Percentiles rank a stretch among this genome's conserved stretches.
phyloP scores from a whole-genome alignment of 37 sponge, comb jelly and placozoan genomes.

The Chondrosia reniformis region DNA sequence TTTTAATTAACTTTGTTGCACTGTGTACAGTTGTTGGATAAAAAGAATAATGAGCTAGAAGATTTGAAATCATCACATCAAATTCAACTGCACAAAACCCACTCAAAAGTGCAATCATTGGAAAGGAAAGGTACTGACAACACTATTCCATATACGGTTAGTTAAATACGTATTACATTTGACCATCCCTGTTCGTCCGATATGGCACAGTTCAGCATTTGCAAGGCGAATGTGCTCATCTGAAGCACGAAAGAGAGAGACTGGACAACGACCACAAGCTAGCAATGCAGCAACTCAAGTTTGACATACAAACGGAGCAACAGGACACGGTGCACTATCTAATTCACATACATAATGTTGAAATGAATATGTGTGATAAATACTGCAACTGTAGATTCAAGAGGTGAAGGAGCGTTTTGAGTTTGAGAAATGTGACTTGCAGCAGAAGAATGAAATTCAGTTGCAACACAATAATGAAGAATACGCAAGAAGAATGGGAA shows the following conservation, averaged over 20 bases:
- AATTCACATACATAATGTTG: not conserved
- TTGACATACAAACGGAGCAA: not conserved
- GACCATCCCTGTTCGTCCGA: not conserved
- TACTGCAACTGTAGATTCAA: not conserved
- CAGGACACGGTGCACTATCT: not conserved
- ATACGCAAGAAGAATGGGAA: not conserved
- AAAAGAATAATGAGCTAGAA: constrained; percentile 21
- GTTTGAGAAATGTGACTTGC: not conserved
- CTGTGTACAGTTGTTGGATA: constrained; percentile 8
- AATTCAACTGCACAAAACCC: not conserved
- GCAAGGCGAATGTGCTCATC: constrained; percentile 1
- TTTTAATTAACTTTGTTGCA: not conserved
- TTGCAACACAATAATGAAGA: not conserved
- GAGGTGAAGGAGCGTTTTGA: constrained; percentile 9
- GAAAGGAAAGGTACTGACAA: constrained; percentile 15
- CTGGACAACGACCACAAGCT: not conserved
- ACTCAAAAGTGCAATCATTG: not conserved
- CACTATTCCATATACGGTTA: not conserved
- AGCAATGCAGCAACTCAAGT: not conserved
- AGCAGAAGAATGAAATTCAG: constrained; percentile 3
- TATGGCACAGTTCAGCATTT: not conserved
- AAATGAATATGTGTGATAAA: not conserved
- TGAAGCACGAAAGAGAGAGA: constrained; percentile 3
- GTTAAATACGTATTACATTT: not conserved
- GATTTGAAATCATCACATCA: constrained; percentile 4